Evolutionary conservation across 2,888 invertebrate species (phyloP).

Genomic region (Chrysotoxum bicinctum): DNA sequence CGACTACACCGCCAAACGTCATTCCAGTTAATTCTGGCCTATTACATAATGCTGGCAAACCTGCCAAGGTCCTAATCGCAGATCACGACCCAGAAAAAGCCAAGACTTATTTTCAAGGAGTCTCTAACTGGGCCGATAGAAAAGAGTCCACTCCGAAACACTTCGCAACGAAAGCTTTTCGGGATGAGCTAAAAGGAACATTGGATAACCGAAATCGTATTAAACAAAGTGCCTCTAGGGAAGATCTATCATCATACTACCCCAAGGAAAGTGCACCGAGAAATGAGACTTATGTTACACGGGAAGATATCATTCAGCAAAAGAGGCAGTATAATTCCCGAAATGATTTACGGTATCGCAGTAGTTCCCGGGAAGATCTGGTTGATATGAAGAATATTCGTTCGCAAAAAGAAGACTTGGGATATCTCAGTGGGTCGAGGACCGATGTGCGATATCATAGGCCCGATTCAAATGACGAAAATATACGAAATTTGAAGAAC

Average conservation of each 20-base stretch:
- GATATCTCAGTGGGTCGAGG: constrained; percentile 77
- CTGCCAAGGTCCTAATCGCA: constrained; percentile 83
- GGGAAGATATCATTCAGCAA: constrained; percentile 80
- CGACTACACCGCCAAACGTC: constrained; percentile 81
- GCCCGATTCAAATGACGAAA: constrained; percentile 75
- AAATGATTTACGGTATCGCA: constrained; percentile 78
- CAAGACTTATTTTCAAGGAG: constrained; percentile 86
- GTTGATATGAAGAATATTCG: constrained; percentile 78
- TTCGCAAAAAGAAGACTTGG: constrained; percentile 76
- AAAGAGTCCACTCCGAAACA: constrained; percentile 81
- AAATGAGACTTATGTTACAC: constrained; percentile 79
- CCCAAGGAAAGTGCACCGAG: constrained; percentile 50
- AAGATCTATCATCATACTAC: constrained; percentile 63
- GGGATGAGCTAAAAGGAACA: constrained; percentile 81
- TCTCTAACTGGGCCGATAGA: constrained; percentile 90
- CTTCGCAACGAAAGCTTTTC: constrained; percentile 81
- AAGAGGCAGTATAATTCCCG: constrained; percentile 79
- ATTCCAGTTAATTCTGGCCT: constrained; percentile 74
- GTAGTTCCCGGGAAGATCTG: constrained; percentile 79
- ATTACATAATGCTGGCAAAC: constrained; percentile 79
- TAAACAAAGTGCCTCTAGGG: constrained; percentile 76
- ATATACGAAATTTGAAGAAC: constrained; percentile 73
- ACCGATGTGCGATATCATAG: constrained; percentile 76
- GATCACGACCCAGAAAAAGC: constrained; percentile 83
- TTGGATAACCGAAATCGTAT: constrained; percentile 79